Evolutionary conservation across 1,140 invertebrate genomes (phyloP).

Genomic region (Neocloeon triangulifer): DNA sequence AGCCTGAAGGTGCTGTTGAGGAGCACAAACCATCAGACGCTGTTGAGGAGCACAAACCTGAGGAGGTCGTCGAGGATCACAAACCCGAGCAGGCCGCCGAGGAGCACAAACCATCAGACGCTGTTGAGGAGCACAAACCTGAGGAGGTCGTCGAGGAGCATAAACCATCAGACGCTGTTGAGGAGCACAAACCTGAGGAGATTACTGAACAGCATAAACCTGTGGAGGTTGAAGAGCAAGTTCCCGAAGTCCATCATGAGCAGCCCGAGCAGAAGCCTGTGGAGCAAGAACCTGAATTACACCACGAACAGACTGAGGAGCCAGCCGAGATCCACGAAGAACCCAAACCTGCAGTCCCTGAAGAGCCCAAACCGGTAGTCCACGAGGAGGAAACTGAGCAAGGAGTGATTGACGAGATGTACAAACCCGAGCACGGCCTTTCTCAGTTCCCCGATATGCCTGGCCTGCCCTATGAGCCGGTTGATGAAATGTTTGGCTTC

Average conservation of each 20-base stretch:
- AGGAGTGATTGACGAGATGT: conserved; percentile 8
- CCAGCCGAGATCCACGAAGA: no score
- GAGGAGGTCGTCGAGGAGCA: background rate
- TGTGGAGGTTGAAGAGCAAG: conserved; percentile 1
- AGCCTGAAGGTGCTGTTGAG: conserved; percentile 1
- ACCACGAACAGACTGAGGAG: background rate
- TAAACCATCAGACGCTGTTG: background rate
- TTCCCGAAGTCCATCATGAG: conserved; percentile 3
- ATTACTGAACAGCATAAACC: no score
- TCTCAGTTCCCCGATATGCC: no score
- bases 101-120: conserved; percentile 1
- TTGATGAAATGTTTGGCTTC: no score
- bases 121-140: conserved; percentile 1
- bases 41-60: conserved; percentile 2
- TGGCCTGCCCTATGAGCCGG: no score
- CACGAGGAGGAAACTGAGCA: conserved; percentile 8
- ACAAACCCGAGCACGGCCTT: conserved; percentile 7
- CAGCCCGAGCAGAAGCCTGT: background rate
- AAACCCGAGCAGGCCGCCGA: no score
- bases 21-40: conserved; percentile 1
- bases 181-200: conserved; percentile 1
- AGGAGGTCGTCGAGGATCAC: background rate
- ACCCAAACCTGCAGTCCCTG: no score
- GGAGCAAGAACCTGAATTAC: background rate
- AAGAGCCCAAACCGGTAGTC: conserved; percentile 7